Conservation (phyloP, 2,888 invertebrate genomes). For the Galerucella pusilla region DNA sequence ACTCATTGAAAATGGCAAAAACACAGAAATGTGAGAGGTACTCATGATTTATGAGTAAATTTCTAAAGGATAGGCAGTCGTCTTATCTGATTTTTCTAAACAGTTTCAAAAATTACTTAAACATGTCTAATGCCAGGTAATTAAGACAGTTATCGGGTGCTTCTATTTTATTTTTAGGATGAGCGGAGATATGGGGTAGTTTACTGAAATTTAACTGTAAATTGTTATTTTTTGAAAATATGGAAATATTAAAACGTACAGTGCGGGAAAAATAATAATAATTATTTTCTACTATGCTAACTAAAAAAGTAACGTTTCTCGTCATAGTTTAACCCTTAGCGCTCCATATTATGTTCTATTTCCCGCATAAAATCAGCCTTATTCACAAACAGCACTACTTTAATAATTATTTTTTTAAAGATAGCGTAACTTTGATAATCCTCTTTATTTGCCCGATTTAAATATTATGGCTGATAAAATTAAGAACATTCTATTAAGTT, state of each 20-base stretch:
- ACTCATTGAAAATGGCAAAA: conserved; percentile 33
- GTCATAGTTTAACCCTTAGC: no score
- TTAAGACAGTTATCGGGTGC: background rate
- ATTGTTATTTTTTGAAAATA: background rate
- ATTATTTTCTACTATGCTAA: background rate
- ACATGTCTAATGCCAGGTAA: background rate
- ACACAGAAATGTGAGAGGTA: conserved; percentile 37
- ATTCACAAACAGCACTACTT: no score
- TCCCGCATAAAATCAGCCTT: no score
- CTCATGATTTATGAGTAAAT: conserved; percentile 35
- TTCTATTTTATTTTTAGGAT: conserved; percentile 4
- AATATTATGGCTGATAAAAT: no score
- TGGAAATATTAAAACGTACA: background rate
- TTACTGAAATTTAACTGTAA: background rate
- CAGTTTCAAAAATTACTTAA: background rate
- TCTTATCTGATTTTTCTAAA: conserved; percentile 23
- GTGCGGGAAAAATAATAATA: background rate
- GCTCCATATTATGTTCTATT: no score
- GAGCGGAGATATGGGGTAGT: background rate
- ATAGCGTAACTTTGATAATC: no score
- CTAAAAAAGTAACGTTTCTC: no score
- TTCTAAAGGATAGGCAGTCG: conserved; percentile 27
- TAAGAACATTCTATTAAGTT: no score
- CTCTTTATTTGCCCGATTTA: no score
- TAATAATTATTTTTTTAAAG: no score